A percentile compares a stretch with the other conserved stretches of the same genome.
phyloP scores from a whole-genome alignment of 2,888 invertebrate species.

The Blastobasis lacticolella region DNA sequence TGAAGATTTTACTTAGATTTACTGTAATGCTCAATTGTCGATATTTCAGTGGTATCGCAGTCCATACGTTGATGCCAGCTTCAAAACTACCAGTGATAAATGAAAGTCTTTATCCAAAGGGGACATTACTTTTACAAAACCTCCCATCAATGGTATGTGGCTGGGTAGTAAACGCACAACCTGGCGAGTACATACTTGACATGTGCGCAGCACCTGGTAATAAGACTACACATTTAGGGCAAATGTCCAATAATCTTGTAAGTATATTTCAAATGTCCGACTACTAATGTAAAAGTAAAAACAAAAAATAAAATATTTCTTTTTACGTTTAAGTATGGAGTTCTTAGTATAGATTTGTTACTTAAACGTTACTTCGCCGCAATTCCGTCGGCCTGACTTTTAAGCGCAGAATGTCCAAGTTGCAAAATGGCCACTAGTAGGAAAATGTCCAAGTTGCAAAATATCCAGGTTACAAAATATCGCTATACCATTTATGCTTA shows the following conservation, averaged over 20 bases:
- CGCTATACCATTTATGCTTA: too few relatives aligned
- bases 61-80: conserved; percentile 79
- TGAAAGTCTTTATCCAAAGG: conserved; percentile 68
- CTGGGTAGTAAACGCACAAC: conserved; percentile 81
- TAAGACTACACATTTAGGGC: conserved; percentile 92
- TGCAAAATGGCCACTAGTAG: too few relatives aligned
- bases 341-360: too few relatives aligned
- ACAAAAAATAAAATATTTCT: background rate
- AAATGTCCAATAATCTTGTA: conserved; percentile 83
- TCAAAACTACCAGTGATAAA: conserved; percentile 82
- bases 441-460: too few relatives aligned
- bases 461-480: too few relatives aligned
- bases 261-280: conserved; percentile 14
- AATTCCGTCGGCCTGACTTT: too few relatives aligned
- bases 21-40: background rate
- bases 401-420: too few relatives aligned
- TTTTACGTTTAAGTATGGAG: too few relatives aligned
- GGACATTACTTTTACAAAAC: conserved; percentile 83
- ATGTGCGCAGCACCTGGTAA: conserved; percentile 98
- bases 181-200: conserved; percentile 84
- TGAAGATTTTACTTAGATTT: background rate
- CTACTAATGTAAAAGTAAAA: background rate
- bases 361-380: too few relatives aligned
- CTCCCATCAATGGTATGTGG: conserved; percentile 88
- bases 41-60: conserved; percentile 80